A percentile compares a stretch with the other conserved stretches of the same genome.
Evolutionary conservation across 2,113 vertebrate genomes (phyloP).

Genomic region (Brachyistius frenatus): DNA sequence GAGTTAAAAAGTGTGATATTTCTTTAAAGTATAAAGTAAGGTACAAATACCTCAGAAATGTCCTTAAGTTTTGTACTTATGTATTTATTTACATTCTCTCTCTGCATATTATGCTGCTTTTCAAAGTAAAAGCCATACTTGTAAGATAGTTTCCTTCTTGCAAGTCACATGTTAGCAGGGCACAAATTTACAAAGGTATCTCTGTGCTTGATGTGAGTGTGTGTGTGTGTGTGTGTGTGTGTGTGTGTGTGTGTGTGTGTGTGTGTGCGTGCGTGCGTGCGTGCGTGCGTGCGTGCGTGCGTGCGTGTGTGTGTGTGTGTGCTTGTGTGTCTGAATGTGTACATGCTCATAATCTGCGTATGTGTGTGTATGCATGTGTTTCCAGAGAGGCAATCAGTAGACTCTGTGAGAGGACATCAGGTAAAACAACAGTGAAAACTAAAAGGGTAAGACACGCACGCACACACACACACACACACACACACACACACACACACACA

Average conservation of each 20-base stretch:
- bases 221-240: not conserved
- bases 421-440: conserved; percentile 86
- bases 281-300: too few species aligned
- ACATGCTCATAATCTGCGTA: not conserved
- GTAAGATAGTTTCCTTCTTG: conserved; percentile 24
- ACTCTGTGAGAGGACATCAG: conserved; percentile 88
- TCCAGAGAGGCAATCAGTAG: conserved; percentile 94
- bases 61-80: too few species aligned
- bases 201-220: conserved; percentile 26
- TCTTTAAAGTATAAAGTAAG: too few species aligned
- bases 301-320: not conserved
- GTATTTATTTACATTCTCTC: too few species aligned
- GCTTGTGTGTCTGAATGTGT: not conserved
- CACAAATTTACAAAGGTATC: conserved; percentile 36
- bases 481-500: conserved; percentile 18
- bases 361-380: conserved; percentile 50
- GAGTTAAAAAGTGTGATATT: too few species aligned
- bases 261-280: not conserved
- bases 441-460: conserved; percentile 84
- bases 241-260: conserved; percentile 46
- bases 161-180: conserved; percentile 23
- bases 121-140: not conserved
- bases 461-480: conserved; percentile 5
- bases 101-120: not conserved
- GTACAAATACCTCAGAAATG: too few species aligned